Evolutionary conservation across 2,888 invertebrate species (phyloP).

Genomic region (Rhingia campestris): DNA sequence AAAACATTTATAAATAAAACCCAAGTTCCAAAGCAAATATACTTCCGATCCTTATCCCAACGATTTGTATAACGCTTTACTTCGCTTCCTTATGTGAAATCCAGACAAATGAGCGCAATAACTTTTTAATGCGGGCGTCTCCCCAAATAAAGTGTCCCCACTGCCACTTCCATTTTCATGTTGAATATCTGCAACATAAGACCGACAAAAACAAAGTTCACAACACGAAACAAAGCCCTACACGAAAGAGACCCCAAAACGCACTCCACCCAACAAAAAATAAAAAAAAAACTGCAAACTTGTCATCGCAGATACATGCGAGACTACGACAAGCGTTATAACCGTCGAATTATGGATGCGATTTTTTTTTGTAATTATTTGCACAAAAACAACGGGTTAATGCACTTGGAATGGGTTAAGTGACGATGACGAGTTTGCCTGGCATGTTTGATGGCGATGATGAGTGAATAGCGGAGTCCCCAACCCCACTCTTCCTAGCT

Average conservation of each 20-base stretch:
- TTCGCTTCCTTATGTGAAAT: too few relatives aligned
- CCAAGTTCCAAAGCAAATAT: too few relatives aligned
- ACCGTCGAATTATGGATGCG: constrained; percentile 42
- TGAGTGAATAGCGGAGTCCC: constrained; percentile 31
- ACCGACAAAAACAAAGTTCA: too few relatives aligned
- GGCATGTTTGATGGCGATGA: constrained; percentile 7
- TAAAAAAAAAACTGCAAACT: constrained; percentile 28
- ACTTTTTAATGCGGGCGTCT: too few relatives aligned
- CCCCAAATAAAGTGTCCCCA: too few relatives aligned
- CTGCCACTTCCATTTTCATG: too few relatives aligned
- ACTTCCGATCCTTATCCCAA: too few relatives aligned
- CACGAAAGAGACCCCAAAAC: background rate
- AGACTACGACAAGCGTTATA: constrained; percentile 32
- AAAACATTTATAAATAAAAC: too few relatives aligned
- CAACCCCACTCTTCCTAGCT: constrained; percentile 14
- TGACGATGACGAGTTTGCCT: constrained; percentile 41
- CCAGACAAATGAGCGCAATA: too few relatives aligned
- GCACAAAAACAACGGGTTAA: constrained; percentile 55
- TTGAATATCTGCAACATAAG: too few relatives aligned
- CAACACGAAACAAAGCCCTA: too few relatives aligned
- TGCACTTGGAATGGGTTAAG: constrained; percentile 68
- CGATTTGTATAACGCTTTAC: too few relatives aligned
- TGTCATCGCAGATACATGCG: background rate
- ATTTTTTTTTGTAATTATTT: constrained; percentile 58
- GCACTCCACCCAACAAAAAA: background rate